Conservation (phyloP, 1,140 invertebrate genomes). For the Rhopalosiphum padi region DNA sequence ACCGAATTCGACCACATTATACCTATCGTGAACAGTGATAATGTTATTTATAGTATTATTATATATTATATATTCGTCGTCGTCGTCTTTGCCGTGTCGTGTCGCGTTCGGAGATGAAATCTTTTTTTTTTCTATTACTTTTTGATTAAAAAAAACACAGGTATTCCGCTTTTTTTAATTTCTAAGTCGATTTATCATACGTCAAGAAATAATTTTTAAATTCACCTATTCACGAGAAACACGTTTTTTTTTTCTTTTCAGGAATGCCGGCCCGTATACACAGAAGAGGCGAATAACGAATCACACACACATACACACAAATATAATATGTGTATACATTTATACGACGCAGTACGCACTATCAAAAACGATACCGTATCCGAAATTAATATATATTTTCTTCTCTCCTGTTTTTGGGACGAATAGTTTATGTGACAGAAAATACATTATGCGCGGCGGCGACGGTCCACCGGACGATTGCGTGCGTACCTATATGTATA, state of each 20-base stretch:
- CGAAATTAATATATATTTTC: constrained; percentile 41
- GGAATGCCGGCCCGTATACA: background rate
- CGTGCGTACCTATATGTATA: background rate
- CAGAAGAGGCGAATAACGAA: background rate
- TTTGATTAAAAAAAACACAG: constrained; percentile 25
- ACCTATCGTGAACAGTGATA: background rate
- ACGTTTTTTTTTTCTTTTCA: constrained; percentile 38
- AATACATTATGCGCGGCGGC: constrained; percentile 43
- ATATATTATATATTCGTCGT: background rate
- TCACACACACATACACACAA: background rate
- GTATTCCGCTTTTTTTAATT: constrained; percentile 36
- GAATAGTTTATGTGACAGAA: constrained; percentile 53
- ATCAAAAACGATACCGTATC: constrained; percentile 27
- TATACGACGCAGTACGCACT: background rate
- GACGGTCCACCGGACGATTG: background rate
- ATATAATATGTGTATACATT: constrained; percentile 4
- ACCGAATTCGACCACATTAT: background rate
- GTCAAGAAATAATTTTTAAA: constrained; percentile 45
- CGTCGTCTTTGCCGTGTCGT: background rate
- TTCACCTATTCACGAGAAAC: constrained; percentile 40
- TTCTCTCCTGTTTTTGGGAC: constrained; percentile 42
- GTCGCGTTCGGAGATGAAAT: constrained; percentile 29
- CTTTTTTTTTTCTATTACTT: constrained; percentile 28
- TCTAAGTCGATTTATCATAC: constrained; percentile 46
- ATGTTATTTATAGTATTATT: background rate